A percentile compares a stretch with the other conserved stretches of the same genome.
Evolutionary conservation across 1,140 invertebrate species (phyloP).

Genomic region (Bursaphelenchus mucronatus): DNA sequence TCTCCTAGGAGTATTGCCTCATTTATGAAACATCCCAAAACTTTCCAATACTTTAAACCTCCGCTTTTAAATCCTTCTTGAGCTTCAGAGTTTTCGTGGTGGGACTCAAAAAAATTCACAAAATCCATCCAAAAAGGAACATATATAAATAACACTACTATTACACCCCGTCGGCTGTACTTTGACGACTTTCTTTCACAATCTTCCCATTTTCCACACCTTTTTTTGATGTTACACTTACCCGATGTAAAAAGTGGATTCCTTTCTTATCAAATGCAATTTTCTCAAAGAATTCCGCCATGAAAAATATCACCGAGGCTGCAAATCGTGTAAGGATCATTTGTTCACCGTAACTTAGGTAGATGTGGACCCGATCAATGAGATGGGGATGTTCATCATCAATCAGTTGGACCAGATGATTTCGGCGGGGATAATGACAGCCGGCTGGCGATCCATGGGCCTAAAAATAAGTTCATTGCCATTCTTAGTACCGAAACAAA

Average conservation of each 20-base stretch:
- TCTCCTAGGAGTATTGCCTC: too few species aligned
- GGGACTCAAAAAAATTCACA: too few species aligned
- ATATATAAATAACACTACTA: too few species aligned
- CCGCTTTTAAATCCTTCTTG: too few species aligned
- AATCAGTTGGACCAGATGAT: slow-evolving; percentile 1
- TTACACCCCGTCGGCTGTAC: neutral
- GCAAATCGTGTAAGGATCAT: slow-evolving; percentile 30
- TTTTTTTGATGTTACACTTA: neutral
- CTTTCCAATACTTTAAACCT: too few species aligned
- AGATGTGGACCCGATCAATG: slow-evolving; percentile 11
- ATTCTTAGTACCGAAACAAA: neutral
- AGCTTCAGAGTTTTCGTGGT: too few species aligned
- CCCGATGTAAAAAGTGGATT: slow-evolving; percentile 16
- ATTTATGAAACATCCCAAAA: too few species aligned
- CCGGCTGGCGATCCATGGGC: neutral
- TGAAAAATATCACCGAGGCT: slow-evolving; percentile 27
- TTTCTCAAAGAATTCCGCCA: slow-evolving; percentile 23
- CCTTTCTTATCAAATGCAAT: slow-evolving; percentile 19
- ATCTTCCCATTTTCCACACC: neutral
- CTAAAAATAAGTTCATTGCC: slow-evolving; percentile 1
- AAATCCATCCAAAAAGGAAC: too few species aligned
- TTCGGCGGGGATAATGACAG: slow-evolving; percentile 9
- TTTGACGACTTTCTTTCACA: neutral
- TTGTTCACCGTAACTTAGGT: neutral
- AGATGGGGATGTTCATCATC: slow-evolving; percentile 7